Conservation (phyloP, 2,797 vertebrate genomes). For the Vultur gryphus region DNA sequence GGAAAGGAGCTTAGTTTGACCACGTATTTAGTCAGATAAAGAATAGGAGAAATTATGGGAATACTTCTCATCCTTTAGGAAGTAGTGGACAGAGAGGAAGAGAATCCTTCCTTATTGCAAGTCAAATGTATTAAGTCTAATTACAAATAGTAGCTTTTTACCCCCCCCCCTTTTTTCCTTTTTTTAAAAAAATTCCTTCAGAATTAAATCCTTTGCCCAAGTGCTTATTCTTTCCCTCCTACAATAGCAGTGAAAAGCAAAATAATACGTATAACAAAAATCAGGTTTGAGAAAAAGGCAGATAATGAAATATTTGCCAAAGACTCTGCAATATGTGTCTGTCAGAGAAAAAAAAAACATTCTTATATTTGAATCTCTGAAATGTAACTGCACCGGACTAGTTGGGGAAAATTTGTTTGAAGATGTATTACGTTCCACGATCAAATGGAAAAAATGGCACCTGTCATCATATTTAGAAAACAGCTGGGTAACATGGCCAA, state of each 20-base stretch:
- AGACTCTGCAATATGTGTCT: not conserved
- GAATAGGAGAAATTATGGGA: not conserved
- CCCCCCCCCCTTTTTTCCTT: too few species aligned
- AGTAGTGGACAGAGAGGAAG: not conserved
- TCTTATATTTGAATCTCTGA: conserved; percentile 58
- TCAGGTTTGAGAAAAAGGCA: not conserved
- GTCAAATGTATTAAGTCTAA: not conserved
- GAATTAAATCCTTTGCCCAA: not conserved
- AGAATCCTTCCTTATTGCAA: not conserved
- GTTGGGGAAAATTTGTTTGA: conserved; percentile 78
- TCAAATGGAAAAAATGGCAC: conserved; percentile 80
- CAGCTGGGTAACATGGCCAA: conserved; percentile 72
- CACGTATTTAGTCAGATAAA: not conserved
- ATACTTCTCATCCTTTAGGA: not conserved
- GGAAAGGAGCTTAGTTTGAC: not conserved
- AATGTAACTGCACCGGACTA: conserved; percentile 60
- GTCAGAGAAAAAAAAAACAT: not conserved
- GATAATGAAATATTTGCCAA: conserved; percentile 12
- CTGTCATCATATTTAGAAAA: conserved; percentile 78
- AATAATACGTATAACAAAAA: not conserved
- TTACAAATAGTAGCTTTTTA: not conserved
- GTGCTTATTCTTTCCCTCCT: not conserved
- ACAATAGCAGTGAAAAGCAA: not conserved
- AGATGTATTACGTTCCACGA: conserved; percentile 80
- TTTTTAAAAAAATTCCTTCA: not conserved